Percentiles rank a stretch among this genome's conserved stretches.
These are phyloP conservation scores for Zaprionus tsacasi DNA, from an alignment of 1,140 invertebrate genomes.

Conservation along the genomic window DNA sequence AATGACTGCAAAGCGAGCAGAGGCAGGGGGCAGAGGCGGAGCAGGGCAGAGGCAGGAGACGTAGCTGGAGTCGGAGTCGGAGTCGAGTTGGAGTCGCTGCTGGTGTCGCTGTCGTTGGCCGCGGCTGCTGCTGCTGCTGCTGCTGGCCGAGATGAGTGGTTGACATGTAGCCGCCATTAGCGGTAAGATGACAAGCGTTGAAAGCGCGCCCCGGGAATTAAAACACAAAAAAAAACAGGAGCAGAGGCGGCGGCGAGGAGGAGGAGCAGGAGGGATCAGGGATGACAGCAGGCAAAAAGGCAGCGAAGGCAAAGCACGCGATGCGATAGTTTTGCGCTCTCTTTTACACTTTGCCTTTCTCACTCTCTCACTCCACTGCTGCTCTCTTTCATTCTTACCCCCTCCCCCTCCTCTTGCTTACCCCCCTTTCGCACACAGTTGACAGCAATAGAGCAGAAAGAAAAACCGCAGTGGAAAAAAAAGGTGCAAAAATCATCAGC, in stretches of 20 bases:
- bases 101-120: background rate
- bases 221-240: conserved; percentile 53
- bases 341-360: background rate
- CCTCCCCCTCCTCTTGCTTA: background rate
- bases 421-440: conserved; percentile 34
- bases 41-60: conserved; percentile 18
- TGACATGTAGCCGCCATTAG: conserved; percentile 82
- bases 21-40: conserved; percentile 22
- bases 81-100: conserved; percentile 5
- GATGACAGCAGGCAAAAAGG: conserved; percentile 1
- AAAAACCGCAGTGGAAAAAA: conserved; percentile 61
- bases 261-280: conserved; percentile 11
- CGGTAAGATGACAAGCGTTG: conserved; percentile 81
- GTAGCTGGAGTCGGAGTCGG: background rate
- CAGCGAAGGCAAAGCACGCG: conserved; percentile 48
- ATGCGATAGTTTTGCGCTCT: conserved; percentile 55
- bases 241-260: background rate
- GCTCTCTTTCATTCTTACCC: conserved; percentile 17
- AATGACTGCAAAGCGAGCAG: conserved; percentile 68
- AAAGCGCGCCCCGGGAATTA: conserved; percentile 80
- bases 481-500: conserved; percentile 79
- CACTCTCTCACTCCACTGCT: background rate
- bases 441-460: conserved; percentile 68
- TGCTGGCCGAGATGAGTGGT: conserved; percentile 70
- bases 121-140: conserved; percentile 7